phyloP scores from a whole-genome alignment of 1,140 invertebrate genomes.

The Manduca sexta region DNA sequence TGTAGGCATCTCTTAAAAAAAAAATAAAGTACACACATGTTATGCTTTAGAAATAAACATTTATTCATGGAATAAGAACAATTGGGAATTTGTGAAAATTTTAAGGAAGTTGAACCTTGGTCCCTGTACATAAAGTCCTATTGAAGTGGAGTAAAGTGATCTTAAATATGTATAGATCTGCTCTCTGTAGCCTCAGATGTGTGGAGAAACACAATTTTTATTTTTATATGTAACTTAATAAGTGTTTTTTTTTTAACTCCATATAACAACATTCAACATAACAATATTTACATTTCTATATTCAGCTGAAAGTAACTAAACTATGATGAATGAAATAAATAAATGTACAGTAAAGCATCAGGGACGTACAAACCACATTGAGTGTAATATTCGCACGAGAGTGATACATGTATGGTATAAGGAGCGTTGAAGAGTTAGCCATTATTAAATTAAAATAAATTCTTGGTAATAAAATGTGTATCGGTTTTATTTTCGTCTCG shows the following conservation, averaged over 20 bases:
- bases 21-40: neutral
- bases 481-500: conserved; percentile 22
- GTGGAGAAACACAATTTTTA: neutral
- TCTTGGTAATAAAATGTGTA: conserved; percentile 39
- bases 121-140: conserved; percentile 11
- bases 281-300: too few species aligned
- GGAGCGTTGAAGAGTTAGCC: conserved; percentile 36
- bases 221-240: neutral
- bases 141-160: neutral
- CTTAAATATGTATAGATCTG: conserved; percentile 10
- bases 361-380: conserved; percentile 24
- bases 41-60: conserved; percentile 13
- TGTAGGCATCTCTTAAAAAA: too few species aligned
- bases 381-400: conserved; percentile 19
- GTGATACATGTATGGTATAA: conserved; percentile 28
- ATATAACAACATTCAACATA: too few species aligned
- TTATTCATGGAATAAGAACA: conserved; percentile 7
- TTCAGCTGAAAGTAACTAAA: too few species aligned
- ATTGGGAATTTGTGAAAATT: too few species aligned
- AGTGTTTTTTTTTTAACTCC: too few species aligned
- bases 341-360: conserved; percentile 6
- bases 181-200: neutral
- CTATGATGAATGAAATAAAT: too few species aligned
- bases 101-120: neutral
- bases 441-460: conserved; percentile 45